phyloP scores from a whole-genome alignment of 2,113 vertebrate species.

The Pavo muticus region DNA sequence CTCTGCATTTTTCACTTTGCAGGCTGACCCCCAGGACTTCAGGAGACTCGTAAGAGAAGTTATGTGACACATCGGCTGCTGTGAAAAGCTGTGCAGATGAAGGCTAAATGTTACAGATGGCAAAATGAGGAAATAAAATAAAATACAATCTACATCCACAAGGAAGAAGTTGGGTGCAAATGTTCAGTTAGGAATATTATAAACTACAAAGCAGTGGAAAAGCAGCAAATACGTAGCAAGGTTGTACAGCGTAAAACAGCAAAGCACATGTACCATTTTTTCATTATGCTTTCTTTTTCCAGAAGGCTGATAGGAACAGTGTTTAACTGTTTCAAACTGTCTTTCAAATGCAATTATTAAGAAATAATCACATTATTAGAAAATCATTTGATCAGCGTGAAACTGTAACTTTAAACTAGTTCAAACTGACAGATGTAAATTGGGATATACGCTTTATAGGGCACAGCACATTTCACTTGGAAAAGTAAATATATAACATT shows the following conservation, averaged over 20 bases:
- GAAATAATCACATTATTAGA: conserved; percentile 32
- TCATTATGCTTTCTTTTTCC: neutral
- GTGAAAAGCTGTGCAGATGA: conserved; percentile 15
- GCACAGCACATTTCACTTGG: neutral
- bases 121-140: neutral
- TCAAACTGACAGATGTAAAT: conserved; percentile 21
- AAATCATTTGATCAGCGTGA: neutral
- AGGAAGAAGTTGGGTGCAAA: neutral
- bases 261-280: neutral
- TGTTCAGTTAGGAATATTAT: neutral
- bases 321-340: neutral
- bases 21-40: conserved; percentile 62
- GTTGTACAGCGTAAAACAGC: neutral
- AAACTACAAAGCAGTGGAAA: neutral
- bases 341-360: neutral
- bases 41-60: conserved; percentile 56
- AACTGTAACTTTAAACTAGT: neutral
- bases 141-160: neutral
- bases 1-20: conserved; percentile 64
- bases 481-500: conserved; percentile 42
- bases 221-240: neutral
- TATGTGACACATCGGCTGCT: conserved; percentile 51
- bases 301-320: neutral
- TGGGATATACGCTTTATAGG: neutral
- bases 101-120: conserved; percentile 27